Evolutionary conservation across 1,140 invertebrate genomes (phyloP).

Genomic region (Delia radicum): DNA sequence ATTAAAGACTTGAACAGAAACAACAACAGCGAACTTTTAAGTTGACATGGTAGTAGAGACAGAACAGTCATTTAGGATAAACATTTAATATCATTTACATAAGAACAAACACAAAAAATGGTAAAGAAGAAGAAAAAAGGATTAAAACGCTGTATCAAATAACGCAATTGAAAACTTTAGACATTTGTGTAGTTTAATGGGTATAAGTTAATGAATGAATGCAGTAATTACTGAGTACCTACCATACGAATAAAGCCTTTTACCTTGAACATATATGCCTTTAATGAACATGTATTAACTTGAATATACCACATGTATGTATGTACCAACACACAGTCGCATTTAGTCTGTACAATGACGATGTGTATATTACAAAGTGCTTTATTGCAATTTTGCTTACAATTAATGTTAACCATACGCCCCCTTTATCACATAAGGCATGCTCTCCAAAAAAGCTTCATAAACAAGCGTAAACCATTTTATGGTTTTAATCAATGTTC

Average conservation of each 20-base stretch:
- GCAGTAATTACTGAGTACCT: neutral
- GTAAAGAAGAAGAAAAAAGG: neutral
- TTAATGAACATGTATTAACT: neutral
- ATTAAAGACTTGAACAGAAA: neutral
- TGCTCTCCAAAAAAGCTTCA: neutral
- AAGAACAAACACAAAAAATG: neutral
- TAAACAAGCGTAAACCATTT: slow-evolving; percentile 4
- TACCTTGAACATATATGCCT: neutral
- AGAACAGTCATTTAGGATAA: neutral
- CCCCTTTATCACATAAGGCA: no score
- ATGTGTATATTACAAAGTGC: neutral
- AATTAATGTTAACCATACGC: slow-evolving; percentile 1
- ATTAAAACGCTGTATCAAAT: no score
- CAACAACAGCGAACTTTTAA: neutral
- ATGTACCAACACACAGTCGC: neutral
- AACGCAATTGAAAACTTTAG: neutral
- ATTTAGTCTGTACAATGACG: neutral
- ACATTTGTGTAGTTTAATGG: neutral
- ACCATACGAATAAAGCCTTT: neutral
- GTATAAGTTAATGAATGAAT: neutral
- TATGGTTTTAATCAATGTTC: slow-evolving; percentile 16
- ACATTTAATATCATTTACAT: neutral
- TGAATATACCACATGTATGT: neutral
- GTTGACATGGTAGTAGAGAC: neutral
- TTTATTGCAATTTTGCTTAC: neutral